Percentiles rank a stretch among this genome's conserved stretches.
Conservation (phyloP, 2,113 vertebrate species). For the Salvator merianae region DNA sequence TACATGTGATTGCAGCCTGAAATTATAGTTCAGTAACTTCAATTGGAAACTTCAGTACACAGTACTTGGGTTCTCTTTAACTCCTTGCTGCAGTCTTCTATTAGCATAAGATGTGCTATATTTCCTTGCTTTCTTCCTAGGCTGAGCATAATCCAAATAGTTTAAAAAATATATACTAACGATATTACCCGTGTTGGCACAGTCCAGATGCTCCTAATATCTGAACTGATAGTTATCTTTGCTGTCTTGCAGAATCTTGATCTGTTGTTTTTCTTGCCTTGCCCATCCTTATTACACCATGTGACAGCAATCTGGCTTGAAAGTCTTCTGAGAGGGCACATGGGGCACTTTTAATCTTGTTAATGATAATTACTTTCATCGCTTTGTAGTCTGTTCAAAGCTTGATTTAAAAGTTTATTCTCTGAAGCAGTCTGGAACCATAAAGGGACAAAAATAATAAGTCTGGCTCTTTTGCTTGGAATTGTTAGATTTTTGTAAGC, state of each 20-base stretch:
- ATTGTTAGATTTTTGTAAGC: constrained; percentile 34
- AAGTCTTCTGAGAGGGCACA: constrained; percentile 43
- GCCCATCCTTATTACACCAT: background rate
- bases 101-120: constrained; percentile 52
- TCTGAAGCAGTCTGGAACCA: constrained; percentile 12
- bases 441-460: constrained; percentile 34
- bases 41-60: constrained; percentile 51
- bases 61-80: constrained; percentile 53
- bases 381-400: constrained; percentile 11
- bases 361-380: constrained; percentile 45
- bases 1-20: too few species aligned
- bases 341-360: constrained; percentile 48
- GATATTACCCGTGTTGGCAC: background rate
- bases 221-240: constrained; percentile 40
- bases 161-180: background rate
- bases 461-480: constrained; percentile 7
- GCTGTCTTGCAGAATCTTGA: constrained; percentile 31
- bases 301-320: constrained; percentile 44
- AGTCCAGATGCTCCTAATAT: constrained; percentile 42
- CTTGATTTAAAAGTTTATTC: constrained; percentile 47
- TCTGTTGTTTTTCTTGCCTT: constrained; percentile 29
- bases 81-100: constrained; percentile 56
- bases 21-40: constrained; percentile 59
- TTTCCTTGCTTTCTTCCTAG: constrained; percentile 52
- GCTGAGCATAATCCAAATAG: constrained; percentile 42